Base-by-base conservation (phyloP, 2,113 vertebrate species). In the Calyptommatus sinebrachiatus region DNA sequence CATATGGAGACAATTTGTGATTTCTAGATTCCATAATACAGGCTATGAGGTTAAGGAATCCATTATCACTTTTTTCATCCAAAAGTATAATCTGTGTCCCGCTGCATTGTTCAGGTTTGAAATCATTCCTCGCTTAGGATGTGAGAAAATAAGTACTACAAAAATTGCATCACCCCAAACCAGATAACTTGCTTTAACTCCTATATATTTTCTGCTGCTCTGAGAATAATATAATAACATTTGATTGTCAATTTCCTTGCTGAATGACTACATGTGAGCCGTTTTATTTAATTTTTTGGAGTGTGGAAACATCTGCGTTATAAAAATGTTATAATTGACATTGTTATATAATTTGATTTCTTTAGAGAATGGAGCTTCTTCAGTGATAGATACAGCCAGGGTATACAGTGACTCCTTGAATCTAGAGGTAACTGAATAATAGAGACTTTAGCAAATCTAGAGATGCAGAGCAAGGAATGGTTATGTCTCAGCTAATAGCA, bases 311-410 rank as follows among this genome's bases (percentile, higher is more conserved):
- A 12, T 50, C 24, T 21, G 11, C 35, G 18, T 53, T 57, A 8
- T 7, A 81, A n/a, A 21, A 41, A 77, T 71, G 46, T 28, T 61
- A 1, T 8, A 4, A 62, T 0, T 0, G 28, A 6, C 26, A 12
- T 28, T 46, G 24, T 31, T 24, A 28, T 60, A 1, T 12, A 2
- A 8, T 24, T 86, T 83, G 65, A 1, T 65, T 72, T 71, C 1
- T 5, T n/a, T 1, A 18, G 2, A 2, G 1, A 81, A 1, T 22
- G 41, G 71, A 81, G 76, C 22, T 0, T 70, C 16, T 72, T 29
- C 10, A 60, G 18, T 65, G 16, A 68, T 67, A 41, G 21, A 80
- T 45, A 60, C 8, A 73, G 35, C 35, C 35, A 41, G 35, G 35
- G 35, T 41, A 5, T 41, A 41, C 5, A 41, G 5, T 41, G 35